Conservation (phyloP, 2,888 invertebrate genomes). For the Charanyca ferruginea region DNA sequence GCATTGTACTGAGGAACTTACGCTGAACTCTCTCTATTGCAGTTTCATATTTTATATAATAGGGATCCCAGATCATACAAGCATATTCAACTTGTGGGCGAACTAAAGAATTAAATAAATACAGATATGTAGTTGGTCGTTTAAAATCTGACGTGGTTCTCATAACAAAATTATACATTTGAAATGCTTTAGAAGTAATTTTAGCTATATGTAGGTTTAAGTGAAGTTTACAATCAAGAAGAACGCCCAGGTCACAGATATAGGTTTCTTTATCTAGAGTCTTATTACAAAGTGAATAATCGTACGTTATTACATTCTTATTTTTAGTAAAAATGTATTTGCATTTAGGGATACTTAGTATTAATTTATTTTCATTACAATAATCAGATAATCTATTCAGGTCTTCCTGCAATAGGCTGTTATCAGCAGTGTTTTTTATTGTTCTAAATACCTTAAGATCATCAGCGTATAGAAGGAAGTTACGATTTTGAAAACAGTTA, state of each 20-base stretch:
- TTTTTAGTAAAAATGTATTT: constrained; percentile 24
- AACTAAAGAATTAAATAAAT: background rate
- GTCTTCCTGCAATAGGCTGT: background rate
- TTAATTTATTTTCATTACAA: constrained; percentile 16
- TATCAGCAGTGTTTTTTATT: background rate
- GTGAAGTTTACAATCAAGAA: constrained; percentile 14
- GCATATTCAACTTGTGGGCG: too few species aligned
- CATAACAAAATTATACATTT: too few species aligned
- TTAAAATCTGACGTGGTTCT: background rate
- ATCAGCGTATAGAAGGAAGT: too few species aligned
- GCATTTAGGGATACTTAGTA: constrained; percentile 14
- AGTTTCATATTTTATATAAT: too few species aligned
- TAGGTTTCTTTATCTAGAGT: constrained; percentile 5
- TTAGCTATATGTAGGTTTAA: constrained; percentile 16
- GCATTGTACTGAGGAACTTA: too few species aligned
- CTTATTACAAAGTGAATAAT: constrained; percentile 5
- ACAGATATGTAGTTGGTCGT: background rate
- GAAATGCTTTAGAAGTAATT: constrained; percentile 6
- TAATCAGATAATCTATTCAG: constrained; percentile 16
- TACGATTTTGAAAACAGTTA: too few species aligned
- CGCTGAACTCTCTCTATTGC: too few species aligned
- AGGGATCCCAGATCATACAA: too few species aligned
- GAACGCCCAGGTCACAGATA: too few species aligned
- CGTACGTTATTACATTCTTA: constrained; percentile 3
- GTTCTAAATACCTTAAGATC: constrained; percentile 13